Base-by-base conservation (phyloP, 2,797 vertebrate genomes). In the Sternotherus odoratus region DNA sequence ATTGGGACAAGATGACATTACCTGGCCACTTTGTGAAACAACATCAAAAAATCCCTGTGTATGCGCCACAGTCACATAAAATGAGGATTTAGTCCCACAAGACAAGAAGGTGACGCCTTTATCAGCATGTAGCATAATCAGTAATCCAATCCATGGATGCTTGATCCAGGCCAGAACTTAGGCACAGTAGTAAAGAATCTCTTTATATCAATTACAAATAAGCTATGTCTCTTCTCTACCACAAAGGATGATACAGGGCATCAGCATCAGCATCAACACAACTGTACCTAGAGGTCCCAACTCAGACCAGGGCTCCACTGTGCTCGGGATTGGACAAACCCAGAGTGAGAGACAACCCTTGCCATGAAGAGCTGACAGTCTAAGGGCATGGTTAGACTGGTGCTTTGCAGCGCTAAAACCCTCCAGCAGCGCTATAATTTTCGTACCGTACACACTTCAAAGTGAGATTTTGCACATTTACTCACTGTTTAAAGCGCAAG, bases 141-240 rank as follows among this genome's bases (percentile, higher is more conserved):
- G 46, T 93, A 90, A 90, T 87, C 77, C 77, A 48, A 48, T 15
- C 56, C 28, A 30, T 13, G 28, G 56, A 16, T 60, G 57, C 57
- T 60, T 60, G 57, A 60, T 60, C 57, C 30, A 33, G 30, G 6
- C 30, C 57, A 60, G 57, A 30, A 60, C 4, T 33, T 60, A 33
- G 26, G 57, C 30, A 33, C 57, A 33, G 30, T 81, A 91, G 94
- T 74, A 87, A 84, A 94, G 88, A 89, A 90, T 24, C 36, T 89
- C 54, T 85, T 84, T 90, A 57, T 90, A 90, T 82, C 82, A 63
- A 66, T 49, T 78, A 77, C 89, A 75, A 60, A 50, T 46, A 63
- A 83, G 82, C 30, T 36, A 89, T 91, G 12, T n/a, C 21, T 36
- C 21, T 91, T 28, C 11, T 89, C 90, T 88, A 39, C 69, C 83